These are phyloP conservation scores for Idaea biselata DNA, from an alignment of 2,888 invertebrate species.

Conservation along the genomic window DNA sequence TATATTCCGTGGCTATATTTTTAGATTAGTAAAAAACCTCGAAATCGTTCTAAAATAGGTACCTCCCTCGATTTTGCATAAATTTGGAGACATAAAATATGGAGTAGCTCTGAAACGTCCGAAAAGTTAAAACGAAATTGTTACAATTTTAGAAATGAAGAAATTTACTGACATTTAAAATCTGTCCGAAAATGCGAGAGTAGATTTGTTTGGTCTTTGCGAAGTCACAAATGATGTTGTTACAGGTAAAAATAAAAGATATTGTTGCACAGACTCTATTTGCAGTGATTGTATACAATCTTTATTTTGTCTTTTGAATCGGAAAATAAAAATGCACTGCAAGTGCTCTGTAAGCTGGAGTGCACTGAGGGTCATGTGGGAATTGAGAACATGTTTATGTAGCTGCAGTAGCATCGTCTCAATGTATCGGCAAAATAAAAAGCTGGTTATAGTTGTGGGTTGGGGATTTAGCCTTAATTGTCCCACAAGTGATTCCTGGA, in stretches of 20 bases:
- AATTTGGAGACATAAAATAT: background rate
- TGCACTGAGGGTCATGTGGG: background rate
- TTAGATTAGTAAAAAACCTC: too few relatives aligned
- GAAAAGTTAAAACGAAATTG: background rate
- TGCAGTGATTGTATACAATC: background rate
- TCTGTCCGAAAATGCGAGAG: background rate
- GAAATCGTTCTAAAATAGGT: background rate
- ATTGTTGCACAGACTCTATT: background rate
- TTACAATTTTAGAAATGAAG: background rate
- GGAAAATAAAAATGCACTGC: slow-evolving; percentile 1
- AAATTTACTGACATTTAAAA: background rate
- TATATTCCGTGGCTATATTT: too few relatives aligned
- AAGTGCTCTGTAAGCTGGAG: background rate
- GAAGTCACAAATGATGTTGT: background rate
- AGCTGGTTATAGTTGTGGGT: background rate
- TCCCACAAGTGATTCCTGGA: too few relatives aligned
- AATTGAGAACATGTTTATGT: background rate
- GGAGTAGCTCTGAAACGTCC: background rate
- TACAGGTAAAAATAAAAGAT: background rate
- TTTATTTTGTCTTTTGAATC: background rate
- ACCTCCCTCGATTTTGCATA: background rate
- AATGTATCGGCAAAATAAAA: background rate
- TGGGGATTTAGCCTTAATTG: background rate
- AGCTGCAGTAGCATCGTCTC: background rate
- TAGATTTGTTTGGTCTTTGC: background rate